phyloP scores from a whole-genome alignment of 2,797 vertebrate genomes.

The Glossophaga mutica region DNA sequence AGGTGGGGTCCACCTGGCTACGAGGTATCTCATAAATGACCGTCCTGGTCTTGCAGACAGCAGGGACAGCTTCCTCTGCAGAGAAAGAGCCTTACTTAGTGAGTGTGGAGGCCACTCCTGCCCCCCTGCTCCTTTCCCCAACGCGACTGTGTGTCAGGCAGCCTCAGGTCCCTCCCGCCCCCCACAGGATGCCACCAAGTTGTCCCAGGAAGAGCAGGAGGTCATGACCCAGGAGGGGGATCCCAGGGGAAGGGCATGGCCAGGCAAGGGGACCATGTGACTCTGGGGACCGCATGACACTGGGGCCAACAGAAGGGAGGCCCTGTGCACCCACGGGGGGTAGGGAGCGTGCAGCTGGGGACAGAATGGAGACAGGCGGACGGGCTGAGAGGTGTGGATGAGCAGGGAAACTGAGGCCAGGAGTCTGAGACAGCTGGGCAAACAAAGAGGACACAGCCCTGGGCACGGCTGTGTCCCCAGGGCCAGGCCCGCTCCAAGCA shows the following conservation, averaged over 20 bases:
- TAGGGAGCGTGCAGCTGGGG: background rate
- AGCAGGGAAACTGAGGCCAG: background rate
- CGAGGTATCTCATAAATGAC: constrained; percentile 96
- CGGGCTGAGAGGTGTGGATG: background rate
- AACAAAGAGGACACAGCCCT: background rate
- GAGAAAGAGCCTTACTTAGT: background rate
- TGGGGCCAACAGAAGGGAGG: background rate
- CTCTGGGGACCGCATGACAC: background rate
- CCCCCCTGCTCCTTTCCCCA: background rate
- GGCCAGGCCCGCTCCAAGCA: background rate
- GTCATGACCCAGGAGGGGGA: background rate
- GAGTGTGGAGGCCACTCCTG: background rate
- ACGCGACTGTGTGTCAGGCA: rapidly evolving
- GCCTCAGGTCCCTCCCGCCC: rapidly evolving
- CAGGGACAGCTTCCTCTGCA: constrained; percentile 92
- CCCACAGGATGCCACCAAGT: background rate
- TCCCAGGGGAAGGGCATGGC: background rate
- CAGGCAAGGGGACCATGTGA: background rate
- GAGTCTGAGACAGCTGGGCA: background rate
- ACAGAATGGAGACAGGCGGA: background rate
- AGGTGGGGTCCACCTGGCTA: constrained; percentile 94
- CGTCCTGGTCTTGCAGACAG: constrained; percentile 92
- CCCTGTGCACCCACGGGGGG: background rate
- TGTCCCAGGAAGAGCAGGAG: background rate
- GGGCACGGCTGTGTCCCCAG: rapidly evolving